Evolutionary conservation across 23 tunicate genomes (phyloP).

Genomic region (Phallusia fumigata): DNA sequence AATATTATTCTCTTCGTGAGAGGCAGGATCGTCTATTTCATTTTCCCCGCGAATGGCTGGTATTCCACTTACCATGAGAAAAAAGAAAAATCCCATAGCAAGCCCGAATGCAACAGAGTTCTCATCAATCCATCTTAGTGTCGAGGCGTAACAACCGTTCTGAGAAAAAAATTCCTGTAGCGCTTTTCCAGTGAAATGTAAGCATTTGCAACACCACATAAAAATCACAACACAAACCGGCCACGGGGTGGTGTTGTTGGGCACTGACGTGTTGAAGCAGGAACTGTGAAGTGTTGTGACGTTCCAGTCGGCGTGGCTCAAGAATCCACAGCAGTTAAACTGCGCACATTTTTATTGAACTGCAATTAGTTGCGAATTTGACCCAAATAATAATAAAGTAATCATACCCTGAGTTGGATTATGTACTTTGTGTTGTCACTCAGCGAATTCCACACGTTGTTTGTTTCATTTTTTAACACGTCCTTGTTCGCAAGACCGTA

Average conservation of each 20-base stretch:
- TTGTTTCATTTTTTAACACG: neutral
- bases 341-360: neutral
- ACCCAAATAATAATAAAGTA: neutral
- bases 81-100: neutral
- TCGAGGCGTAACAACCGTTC: neutral
- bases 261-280: neutral
- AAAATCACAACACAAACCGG: neutral
- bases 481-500: neutral
- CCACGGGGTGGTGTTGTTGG: constrained; percentile 8
- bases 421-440: neutral
- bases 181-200: too few relatives aligned
- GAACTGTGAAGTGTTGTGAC: neutral
- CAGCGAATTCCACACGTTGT: neutral
- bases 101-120: neutral
- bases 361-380: neutral
- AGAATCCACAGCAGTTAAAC: constrained; percentile 8
- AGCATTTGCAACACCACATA: too few relatives aligned
- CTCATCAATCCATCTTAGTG: neutral
- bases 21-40: too few relatives aligned
- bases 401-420: neutral
- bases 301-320: neutral
- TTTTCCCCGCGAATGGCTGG: neutral
- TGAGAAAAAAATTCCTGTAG: neutral
- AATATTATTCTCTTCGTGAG: too few relatives aligned
- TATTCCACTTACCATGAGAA: neutral